phyloP scores from a whole-genome alignment of 2,797 vertebrate genomes.

The Parotocinclus haroldoi region DNA sequence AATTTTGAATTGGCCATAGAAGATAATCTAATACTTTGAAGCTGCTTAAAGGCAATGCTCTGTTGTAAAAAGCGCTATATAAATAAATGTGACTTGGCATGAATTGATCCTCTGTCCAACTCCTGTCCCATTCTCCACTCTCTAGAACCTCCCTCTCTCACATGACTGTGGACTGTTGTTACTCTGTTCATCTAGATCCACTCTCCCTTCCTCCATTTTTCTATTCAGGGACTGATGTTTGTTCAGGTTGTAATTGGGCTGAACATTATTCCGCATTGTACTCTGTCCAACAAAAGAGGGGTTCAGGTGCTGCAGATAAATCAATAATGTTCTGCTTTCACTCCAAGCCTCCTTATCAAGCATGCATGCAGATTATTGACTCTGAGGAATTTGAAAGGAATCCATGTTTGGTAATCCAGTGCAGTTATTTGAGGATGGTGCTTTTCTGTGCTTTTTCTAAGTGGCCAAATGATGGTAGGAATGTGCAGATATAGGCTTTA shows the following conservation, averaged over 20 bases:
- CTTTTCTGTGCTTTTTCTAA: too few relatives aligned
- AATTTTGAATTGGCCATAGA: too few relatives aligned
- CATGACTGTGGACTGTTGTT: conserved; percentile 1
- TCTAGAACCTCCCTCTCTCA: conserved; percentile 4
- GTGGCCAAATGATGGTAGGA: too few relatives aligned
- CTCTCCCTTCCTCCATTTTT: conserved; percentile 6
- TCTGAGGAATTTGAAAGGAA: neutral
- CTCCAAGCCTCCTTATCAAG: conserved; percentile 38
- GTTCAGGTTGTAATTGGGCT: conserved; percentile 21
- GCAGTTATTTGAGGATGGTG: too few relatives aligned
- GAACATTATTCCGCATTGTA: conserved; percentile 22
- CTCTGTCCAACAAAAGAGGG: conserved; percentile 50
- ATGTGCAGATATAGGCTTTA: too few relatives aligned
- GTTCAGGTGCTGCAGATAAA: conserved; percentile 57
- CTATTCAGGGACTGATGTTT: conserved; percentile 14
- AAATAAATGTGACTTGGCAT: too few relatives aligned
- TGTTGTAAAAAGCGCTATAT: too few relatives aligned
- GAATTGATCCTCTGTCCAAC: conserved; percentile 4
- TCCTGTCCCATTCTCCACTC: neutral
- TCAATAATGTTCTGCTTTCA: conserved; percentile 39
- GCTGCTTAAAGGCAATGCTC: too few relatives aligned
- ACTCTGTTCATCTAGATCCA: conserved; percentile 21
- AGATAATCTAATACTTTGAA: too few relatives aligned
- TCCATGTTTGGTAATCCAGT: too few relatives aligned
- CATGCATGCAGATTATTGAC: conserved; percentile 29